Conservation (phyloP, 2,888 invertebrate genomes). For the Zaprionus bogoriensis region DNA sequence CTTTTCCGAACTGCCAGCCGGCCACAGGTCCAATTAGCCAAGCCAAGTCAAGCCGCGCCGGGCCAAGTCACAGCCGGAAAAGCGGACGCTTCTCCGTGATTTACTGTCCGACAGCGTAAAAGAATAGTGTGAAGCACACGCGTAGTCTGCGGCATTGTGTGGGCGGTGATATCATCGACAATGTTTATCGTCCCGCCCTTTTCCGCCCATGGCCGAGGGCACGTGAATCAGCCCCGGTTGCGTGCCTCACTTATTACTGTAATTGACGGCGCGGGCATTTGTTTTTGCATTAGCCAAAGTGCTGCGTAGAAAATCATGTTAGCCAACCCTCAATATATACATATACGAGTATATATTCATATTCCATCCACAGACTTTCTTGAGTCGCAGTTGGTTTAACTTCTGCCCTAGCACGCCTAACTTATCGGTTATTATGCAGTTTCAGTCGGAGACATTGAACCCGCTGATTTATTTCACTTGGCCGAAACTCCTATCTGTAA, state of each 20-base stretch:
- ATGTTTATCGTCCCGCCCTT: slow-evolving; percentile 42
- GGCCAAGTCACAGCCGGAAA: too few relatives aligned
- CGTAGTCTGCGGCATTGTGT: not conserved
- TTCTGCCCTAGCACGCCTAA: not conserved
- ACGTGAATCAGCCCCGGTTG: slow-evolving; percentile 46
- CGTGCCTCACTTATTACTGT: slow-evolving; percentile 60
- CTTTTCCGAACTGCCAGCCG: slow-evolving; percentile 37
- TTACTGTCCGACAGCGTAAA: slow-evolving; percentile 10
- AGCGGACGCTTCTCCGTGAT: slow-evolving; percentile 47
- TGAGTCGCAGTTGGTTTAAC: slow-evolving; percentile 2
- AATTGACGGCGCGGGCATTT: slow-evolving; percentile 29
- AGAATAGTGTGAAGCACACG: not conserved
- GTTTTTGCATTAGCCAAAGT: too few relatives aligned
- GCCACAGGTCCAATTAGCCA: slow-evolving; percentile 59
- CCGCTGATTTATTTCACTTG: not conserved
- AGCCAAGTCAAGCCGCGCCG: too few relatives aligned
- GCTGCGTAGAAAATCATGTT: slow-evolving; percentile 10
- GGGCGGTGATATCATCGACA: slow-evolving; percentile 61
- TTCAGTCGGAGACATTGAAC: not conserved
- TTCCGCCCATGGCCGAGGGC: not conserved
- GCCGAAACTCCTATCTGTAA: not conserved
- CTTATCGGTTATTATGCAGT: not conserved
- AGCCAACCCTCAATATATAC: not conserved
- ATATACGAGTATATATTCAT: not conserved
- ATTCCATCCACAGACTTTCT: not conserved